Conservation (phyloP, 2,888 invertebrate genomes). For the Coenonympha arcania region DNA sequence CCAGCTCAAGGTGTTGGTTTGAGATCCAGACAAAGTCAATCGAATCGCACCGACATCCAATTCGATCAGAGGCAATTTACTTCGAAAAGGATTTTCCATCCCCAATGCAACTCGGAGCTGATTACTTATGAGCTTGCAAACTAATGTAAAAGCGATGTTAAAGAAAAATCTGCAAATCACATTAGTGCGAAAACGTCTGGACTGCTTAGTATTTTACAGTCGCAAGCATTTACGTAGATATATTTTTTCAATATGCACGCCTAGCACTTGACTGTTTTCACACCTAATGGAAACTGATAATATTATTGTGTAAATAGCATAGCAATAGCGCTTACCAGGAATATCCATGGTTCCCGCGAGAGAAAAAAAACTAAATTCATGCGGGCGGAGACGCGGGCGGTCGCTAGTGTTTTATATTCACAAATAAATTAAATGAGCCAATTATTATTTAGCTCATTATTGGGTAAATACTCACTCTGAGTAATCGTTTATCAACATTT, state of each 20-base stretch:
- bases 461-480: constrained; percentile 33
- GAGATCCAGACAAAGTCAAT: constrained; percentile 47
- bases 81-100: constrained; percentile 56
- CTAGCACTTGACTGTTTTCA: no score
- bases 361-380: no score
- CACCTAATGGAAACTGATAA: no score
- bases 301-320: no score
- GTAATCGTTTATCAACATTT: constrained; percentile 20
- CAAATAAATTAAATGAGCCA: constrained; percentile 1
- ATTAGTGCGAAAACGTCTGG: no score
- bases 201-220: no score
- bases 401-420: no score
- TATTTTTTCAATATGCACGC: no score
- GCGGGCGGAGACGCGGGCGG: no score
- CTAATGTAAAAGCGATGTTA: constrained; percentile 32
- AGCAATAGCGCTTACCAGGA: no score
- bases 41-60: constrained; percentile 32
- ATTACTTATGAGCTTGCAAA: constrained; percentile 50
- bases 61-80: constrained; percentile 59
- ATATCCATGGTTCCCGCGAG: no score
- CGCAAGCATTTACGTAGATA: no score
- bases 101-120: constrained; percentile 59
- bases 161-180: not conserved
- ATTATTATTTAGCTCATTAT: constrained; percentile 32
- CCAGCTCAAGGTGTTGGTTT: not conserved